Conservation (phyloP, 92 coral and sea anemone genomes). For the Heliopora coerulea region DNA sequence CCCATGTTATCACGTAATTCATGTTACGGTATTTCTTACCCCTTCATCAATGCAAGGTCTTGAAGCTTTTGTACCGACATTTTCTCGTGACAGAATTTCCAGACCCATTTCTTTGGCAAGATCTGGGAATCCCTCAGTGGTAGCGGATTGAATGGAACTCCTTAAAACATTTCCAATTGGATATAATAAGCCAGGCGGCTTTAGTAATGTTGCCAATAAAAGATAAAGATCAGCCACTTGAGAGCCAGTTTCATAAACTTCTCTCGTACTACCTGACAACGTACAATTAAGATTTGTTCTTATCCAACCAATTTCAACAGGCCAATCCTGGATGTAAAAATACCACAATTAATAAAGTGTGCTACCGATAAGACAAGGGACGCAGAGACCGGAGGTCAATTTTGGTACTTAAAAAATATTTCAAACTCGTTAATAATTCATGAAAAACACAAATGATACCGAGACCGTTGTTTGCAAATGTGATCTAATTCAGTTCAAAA, state of each 20-base stretch:
- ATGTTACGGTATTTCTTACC: slow-evolving; percentile 60
- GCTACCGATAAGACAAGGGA: no score
- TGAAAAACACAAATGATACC: no score
- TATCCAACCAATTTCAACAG: slow-evolving; percentile 86
- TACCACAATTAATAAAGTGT: background rate
- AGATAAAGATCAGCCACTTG: slow-evolving; percentile 92
- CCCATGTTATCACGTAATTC: no score
- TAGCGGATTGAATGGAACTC: slow-evolving; percentile 61
- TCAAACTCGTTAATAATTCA: no score
- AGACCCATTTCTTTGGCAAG: slow-evolving; percentile 97
- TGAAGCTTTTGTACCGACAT: slow-evolving; percentile 53
- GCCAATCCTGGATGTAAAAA: slow-evolving; percentile 84
- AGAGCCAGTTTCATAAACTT: slow-evolving; percentile 97
- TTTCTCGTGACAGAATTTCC: slow-evolving; percentile 56
- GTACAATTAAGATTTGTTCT: slow-evolving; percentile 68
- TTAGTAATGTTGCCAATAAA: slow-evolving; percentile 61
- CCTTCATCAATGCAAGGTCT: slow-evolving; percentile 67
- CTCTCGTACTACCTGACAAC: slow-evolving; percentile 84
- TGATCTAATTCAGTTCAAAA: no score
- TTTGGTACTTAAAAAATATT: no score
- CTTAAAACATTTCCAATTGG: slow-evolving; percentile 62
- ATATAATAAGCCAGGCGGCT: slow-evolving; percentile 29
- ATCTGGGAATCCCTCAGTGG: slow-evolving; percentile 76
- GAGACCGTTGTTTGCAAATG: no score
- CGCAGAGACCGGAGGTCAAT: no score